These are phyloP conservation scores for Anguilla obscura DNA, from an alignment of 2,797 vertebrate genomes.

Conservation along the genomic window DNA sequence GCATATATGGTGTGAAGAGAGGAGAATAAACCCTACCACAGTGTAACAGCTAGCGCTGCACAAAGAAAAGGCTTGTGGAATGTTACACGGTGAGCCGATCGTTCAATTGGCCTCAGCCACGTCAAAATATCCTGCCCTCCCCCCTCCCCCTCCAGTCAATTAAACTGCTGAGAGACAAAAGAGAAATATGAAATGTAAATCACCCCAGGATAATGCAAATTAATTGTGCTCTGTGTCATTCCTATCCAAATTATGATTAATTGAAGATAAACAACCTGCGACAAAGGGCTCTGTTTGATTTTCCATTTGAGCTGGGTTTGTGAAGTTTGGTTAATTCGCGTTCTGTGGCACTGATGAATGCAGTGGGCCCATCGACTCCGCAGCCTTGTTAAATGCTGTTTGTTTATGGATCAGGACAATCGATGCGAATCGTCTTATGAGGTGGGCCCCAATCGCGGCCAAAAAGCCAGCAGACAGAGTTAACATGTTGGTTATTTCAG, in stretches of 20 bases:
- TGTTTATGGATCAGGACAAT: constrained; percentile 40
- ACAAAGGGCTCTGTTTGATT: constrained; percentile 59
- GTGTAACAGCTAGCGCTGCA: not conserved
- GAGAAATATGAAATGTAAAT: constrained; percentile 38
- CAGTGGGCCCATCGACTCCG: constrained; percentile 32
- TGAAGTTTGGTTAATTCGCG: constrained; percentile 35
- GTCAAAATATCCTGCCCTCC: not conserved
- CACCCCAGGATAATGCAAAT: constrained; percentile 42
- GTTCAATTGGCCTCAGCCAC: not conserved
- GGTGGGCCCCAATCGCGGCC: not conserved
- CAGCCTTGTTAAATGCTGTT: constrained; percentile 34
- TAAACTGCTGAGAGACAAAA: constrained; percentile 44
- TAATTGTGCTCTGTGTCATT: constrained; percentile 54
- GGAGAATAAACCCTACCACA: not conserved
- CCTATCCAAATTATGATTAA: constrained; percentile 64
- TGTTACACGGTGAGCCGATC: not conserved
- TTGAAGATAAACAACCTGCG: constrained; percentile 65
- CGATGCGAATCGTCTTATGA: constrained; percentile 28
- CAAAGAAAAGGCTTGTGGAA: not conserved
- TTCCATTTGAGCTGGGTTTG: constrained; percentile 43
- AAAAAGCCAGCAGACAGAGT: constrained; percentile 36
- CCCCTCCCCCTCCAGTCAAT: constrained; percentile 4
- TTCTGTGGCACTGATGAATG: constrained; percentile 44
- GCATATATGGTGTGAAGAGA: constrained; percentile 24
- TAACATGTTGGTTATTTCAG: constrained; percentile 63